Base-by-base conservation (phyloP, 2,888 invertebrate genomes). In the Gymnosoma rotundatum region DNA sequence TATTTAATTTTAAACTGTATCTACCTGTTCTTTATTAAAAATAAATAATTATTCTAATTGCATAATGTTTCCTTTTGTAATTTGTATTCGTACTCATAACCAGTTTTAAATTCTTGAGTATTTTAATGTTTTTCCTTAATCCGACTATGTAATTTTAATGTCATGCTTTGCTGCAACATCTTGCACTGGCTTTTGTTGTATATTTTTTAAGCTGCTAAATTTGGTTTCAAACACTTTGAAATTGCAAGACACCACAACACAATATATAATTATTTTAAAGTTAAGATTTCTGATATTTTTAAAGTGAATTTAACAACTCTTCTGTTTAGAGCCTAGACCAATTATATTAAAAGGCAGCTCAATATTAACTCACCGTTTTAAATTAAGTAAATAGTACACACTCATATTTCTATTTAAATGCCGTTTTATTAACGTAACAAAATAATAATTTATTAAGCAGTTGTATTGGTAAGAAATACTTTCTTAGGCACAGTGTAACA, bases 371-470 rank as follows among this genome's bases (percentile, higher is more conserved):
- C 48, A 32, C 12, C 21, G 8, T 8, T 6, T 6, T 32, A 32
- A 32, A 32, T 32, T 6, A 8, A 32, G 32, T 5, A 10, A 50
- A 32, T 3, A 12, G 2, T 10, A 5, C 5, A 18, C 7, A 21
- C 21, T 18, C 10, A 38, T 54, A 14, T 42, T 16, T n/a, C 0
- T 7, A 20, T 1, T 52, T 18, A 48, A 48, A 48, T 42, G 12
- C 7, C 73, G 74, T 81, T 84, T 81, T 81, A 81, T 84, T 78
- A 84, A 84, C 81, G 84, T 81, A 81, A 84, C 81, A 74, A 78
- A 84, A 81, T 78, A 78, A 73, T 66, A 64, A 2, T 72, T 66
- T 66, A n/a, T n/a, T n/a, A n/a, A 63, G 63, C 20, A 56, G 54
- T 69, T 63, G 16, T 56, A 14, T 78, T 12, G 12, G 2, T 42